These are phyloP conservation scores for Myotis yumanensis DNA, from an alignment of 2,113 vertebrate species.

Conservation along the genomic window DNA sequence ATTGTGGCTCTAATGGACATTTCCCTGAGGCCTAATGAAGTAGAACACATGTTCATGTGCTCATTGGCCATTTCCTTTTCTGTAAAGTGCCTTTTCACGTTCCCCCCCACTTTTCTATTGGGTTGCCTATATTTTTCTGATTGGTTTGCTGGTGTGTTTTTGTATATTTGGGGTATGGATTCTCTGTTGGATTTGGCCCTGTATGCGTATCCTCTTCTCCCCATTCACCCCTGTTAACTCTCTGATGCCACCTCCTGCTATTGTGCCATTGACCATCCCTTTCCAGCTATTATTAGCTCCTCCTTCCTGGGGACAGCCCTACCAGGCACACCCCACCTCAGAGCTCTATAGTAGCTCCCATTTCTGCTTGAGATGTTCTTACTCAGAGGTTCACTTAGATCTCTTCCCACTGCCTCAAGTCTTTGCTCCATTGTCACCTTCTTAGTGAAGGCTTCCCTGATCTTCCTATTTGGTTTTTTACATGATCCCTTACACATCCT, in stretches of 20 bases:
- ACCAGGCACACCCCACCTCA: background rate
- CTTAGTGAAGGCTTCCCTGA: background rate
- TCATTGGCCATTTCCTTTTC: background rate
- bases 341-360: background rate
- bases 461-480: background rate
- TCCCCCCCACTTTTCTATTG: background rate
- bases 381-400: background rate
- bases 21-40: background rate
- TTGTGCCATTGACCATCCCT: background rate
- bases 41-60: background rate
- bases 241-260: background rate
- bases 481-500: background rate
- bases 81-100: background rate
- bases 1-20: background rate
- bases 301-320: background rate
- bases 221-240: background rate
- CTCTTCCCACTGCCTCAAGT: background rate
- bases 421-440: background rate
- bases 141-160: background rate
- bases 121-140: background rate
- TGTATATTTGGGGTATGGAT: background rate
- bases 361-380: background rate
- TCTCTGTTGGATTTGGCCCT: background rate
- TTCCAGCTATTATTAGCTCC: background rate
- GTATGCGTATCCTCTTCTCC: background rate